Evolutionary conservation across 2,888 invertebrate genomes (phyloP), one percentile per base, ranked within the genome.

Genomic region (Lycia hirtaria): DNA sequence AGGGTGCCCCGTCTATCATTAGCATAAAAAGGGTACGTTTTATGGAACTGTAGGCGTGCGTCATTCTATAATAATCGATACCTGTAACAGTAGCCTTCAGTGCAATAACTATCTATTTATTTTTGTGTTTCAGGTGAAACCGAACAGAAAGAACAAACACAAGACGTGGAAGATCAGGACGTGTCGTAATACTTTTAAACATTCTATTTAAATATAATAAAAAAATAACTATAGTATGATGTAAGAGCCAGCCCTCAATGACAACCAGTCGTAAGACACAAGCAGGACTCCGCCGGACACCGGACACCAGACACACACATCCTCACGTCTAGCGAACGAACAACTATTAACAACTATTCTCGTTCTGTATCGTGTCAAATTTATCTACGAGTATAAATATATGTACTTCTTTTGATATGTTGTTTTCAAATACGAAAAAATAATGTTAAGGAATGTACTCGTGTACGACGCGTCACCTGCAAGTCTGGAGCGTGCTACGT

Each of bases 141-240:
- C 71, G 97, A 98, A 93, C 96, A 96, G 81, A 97, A 97, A 93
- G 97, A 97, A 91, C 96, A 96, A 90, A 94, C 97, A 87, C 97
- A 97, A 92, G 98, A 98, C 92, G 97, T 96, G 83, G 98, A 98
- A 90, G 97, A 97, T 92, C 97, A 98, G 93, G 98, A 98, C 93
- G 97, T 97, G 93, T 97, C 97, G 96, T 97, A 97, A 97, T 95
- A 82, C 80, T 78, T 76, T 81, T 78, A 75, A 78, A 78, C 84
- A 76, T 76, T 79, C 80, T 81, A 81, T 82, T 87, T 85, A 84
- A 87, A 85, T 88, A 86, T 87, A 81, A 85, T 85, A 91, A 86
- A 56, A n/a, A 87, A 87, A 87, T 88, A 86, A 90, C 87, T 89
- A 88, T 89, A 92, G 88, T 87, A 87, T 82, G 83, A 87, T 84